Conservation (phyloP, 2,888 invertebrate genomes). For the Platerodrilus igneus region DNA sequence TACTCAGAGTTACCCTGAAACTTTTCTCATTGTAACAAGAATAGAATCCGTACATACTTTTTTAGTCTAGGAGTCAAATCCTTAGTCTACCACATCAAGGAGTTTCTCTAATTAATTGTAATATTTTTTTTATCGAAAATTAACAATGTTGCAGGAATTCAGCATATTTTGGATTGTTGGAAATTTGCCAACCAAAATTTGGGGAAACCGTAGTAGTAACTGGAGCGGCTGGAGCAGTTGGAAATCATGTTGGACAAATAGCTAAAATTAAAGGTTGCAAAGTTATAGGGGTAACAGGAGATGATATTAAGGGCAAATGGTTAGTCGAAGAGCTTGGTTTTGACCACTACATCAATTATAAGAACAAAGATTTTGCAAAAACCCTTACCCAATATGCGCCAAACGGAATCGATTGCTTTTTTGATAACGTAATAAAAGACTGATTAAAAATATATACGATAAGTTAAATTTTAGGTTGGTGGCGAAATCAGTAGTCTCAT, state of each 20-base stretch:
- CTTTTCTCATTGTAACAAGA: too few species aligned
- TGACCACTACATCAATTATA: constrained; percentile 69
- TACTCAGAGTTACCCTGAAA: too few species aligned
- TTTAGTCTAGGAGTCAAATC: too few species aligned
- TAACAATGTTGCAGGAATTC: constrained; percentile 56
- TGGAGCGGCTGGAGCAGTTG: constrained; percentile 75
- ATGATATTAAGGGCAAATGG: constrained; percentile 67
- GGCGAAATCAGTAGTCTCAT: constrained; percentile 60
- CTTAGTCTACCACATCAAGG: too few species aligned
- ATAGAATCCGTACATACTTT: too few species aligned
- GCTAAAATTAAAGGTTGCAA: constrained; percentile 66
- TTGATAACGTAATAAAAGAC: constrained; percentile 62
- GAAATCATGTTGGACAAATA: constrained; percentile 72
- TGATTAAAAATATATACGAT: not conserved
- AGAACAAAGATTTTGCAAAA: constrained; percentile 53
- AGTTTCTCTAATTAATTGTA: too few species aligned
- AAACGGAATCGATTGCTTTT: constrained; percentile 68
- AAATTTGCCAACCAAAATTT: constrained; percentile 64
- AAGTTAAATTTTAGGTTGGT: constrained; percentile 51
- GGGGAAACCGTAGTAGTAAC: constrained; percentile 71
- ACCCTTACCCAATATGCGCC: constrained; percentile 60
- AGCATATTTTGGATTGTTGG: constrained; percentile 70
- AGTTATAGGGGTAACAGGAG: constrained; percentile 68
- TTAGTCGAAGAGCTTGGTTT: constrained; percentile 59
- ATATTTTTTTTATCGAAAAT: too few species aligned